These are phyloP conservation scores for Zonitis immaculata DNA, from an alignment of 2,888 invertebrate genomes.

Conservation along the genomic window DNA sequence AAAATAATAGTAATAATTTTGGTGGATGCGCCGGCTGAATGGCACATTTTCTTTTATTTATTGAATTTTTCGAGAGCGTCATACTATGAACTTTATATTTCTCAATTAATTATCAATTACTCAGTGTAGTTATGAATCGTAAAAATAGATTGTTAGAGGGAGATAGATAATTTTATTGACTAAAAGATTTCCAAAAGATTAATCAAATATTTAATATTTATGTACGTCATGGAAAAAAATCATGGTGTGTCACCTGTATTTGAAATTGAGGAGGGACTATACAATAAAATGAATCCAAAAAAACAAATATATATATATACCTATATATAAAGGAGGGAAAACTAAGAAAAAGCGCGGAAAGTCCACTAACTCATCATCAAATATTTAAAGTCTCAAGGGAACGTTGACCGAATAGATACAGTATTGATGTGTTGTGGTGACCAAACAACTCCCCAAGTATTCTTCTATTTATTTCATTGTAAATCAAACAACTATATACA, in stretches of 20 bases:
- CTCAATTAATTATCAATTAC: no score
- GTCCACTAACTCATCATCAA: conserved; percentile 48
- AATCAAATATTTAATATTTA: background rate
- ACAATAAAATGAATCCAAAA: background rate
- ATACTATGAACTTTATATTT: no score
- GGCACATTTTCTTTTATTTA: no score
- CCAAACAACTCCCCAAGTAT: conserved; percentile 10
- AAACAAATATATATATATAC: no score
- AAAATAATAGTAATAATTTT: no score
- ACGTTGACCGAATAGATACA: conserved; percentile 40
- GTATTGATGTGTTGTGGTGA: conserved; percentile 21
- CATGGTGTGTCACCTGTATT: background rate
- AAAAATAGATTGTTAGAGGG: background rate
- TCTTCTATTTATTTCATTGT: background rate
- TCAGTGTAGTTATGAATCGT: no score
- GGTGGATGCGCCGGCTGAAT: no score
- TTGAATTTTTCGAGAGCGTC: no score
- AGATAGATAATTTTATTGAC: no score
- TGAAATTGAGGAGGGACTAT: no score
- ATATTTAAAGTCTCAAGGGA: conserved; percentile 48
- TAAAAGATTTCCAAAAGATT: no score
- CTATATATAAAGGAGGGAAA: no score
- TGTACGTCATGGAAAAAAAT: background rate
- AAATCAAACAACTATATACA: background rate
- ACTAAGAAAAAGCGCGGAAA: conserved; percentile 38